phyloP scores from a whole-genome alignment of 2,797 vertebrate species.

The Phrynocephalus vlangalii region DNA sequence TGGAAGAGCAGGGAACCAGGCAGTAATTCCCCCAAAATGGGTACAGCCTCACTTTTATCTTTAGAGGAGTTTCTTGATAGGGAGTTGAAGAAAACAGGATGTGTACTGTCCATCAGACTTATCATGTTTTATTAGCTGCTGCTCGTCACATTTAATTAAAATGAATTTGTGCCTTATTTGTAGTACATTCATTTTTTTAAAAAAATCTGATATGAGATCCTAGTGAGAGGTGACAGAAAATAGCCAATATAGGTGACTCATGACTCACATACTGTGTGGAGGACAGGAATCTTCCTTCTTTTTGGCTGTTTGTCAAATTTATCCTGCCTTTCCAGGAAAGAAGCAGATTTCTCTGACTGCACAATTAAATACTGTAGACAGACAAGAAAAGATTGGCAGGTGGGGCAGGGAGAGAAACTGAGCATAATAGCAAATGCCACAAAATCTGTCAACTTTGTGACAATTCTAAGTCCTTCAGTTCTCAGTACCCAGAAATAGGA shows the following conservation, averaged over 20 bases:
- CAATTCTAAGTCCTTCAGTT: no score
- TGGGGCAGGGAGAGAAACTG: not conserved
- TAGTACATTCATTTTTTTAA: not conserved
- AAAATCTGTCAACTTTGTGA: no score
- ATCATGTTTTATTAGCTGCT: slow-evolving; percentile 60
- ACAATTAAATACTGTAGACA: not conserved
- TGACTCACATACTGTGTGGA: slow-evolving; percentile 1
- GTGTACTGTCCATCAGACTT: slow-evolving; percentile 40
- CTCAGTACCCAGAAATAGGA: no score
- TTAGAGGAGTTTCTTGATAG: slow-evolving; percentile 20
- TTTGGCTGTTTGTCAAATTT: not conserved
- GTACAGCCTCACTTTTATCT: not conserved
- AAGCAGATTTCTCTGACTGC: slow-evolving; percentile 5
- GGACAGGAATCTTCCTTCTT: not conserved
- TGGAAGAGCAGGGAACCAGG: not conserved
- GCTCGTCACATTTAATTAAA: slow-evolving; percentile 63
- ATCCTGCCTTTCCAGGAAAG: slow-evolving; percentile 14
- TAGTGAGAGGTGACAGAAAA: slow-evolving; percentile 51
- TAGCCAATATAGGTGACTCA: slow-evolving; percentile 35
- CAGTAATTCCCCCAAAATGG: not conserved
- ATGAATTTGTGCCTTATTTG: slow-evolving; percentile 53
- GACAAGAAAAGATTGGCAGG: not conserved
- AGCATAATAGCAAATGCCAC: no score
- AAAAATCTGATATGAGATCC: slow-evolving; percentile 43
- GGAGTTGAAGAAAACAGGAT: not conserved